phyloP scores from a whole-genome alignment of 2,888 invertebrate genomes.

The Geophilus truncorum region DNA sequence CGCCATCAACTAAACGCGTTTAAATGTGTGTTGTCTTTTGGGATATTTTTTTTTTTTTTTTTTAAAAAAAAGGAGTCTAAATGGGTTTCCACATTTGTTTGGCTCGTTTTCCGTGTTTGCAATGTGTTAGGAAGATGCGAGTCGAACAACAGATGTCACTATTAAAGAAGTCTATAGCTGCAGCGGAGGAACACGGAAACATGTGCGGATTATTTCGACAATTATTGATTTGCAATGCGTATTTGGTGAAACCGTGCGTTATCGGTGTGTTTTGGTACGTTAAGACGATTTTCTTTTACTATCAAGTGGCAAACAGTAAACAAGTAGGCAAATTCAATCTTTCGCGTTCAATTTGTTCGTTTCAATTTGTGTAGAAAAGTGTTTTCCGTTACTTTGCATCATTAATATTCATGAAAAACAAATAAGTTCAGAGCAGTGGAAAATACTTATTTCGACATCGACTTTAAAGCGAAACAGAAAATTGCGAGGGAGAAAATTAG shows the following conservation, averaged over 20 bases:
- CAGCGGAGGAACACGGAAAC: neutral
- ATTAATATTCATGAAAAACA: no score
- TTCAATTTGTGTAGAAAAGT: no score
- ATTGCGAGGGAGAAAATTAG: neutral
- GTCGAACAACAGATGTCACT: slow-evolving; percentile 5
- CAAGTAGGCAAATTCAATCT: no score
- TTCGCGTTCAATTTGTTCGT: no score
- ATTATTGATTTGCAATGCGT: neutral
- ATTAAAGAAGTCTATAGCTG: neutral
- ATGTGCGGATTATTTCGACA: neutral
- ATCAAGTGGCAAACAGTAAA: no score
- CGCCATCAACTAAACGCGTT: no score
- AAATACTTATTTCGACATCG: no score
- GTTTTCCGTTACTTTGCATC: no score
- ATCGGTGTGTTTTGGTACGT: no score
- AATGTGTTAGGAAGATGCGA: neutral
- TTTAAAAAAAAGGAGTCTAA: no score
- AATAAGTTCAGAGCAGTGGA: no score
- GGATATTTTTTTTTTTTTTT: neutral
- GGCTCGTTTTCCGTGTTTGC: neutral
- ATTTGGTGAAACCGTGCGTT: neutral
- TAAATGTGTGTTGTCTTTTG: neutral
- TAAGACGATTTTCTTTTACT: no score
- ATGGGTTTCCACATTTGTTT: neutral
- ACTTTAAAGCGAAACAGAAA: neutral